Evolutionary conservation across 2,113 vertebrate genomes (phyloP), one percentile per base, ranked within the genome.

Genomic region (Merops nubicus): DNA sequence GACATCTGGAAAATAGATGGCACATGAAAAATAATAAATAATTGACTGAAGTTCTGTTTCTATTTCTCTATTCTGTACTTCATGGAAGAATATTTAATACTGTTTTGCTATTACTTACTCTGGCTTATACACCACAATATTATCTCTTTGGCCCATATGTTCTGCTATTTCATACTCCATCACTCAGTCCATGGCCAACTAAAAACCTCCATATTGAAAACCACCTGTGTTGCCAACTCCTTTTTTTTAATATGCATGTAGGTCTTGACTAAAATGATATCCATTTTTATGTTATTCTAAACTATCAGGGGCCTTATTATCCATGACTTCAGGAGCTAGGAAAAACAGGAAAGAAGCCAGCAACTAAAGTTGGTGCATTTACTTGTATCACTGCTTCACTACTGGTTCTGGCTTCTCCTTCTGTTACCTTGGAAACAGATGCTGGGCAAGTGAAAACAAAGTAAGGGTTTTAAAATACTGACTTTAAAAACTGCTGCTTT

Each of bases 391-490:
- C 36, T 80, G 34, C 28, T 93, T 85, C 8, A 2, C 54, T 86
- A 60, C 34, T 82, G 28, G 51, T 88, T 96, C 57, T 0, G 0
- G 40, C 34, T 94, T 91, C 42, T 89, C 36, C 25, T 74, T 75
- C 80, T 40, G 80, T 96, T 97, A 91, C 95, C 96, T 94, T 96
- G 94, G 96, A 97, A 97, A 97, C 96, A 85, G 81, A 70, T 64
- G 75, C 33, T 56, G 65, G 64, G 50, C 57, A 93, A 95, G 48
- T 1, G 8, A 89, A 94, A 96, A 83, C 33, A 90, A 93, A 69
- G 78, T 89, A 85, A 80, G 11, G 10, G 8, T 11, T 95, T 92
- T 76, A 90, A 96, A 97, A 94, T 84, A 86, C 29, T 96, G 68
- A 85, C 78, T 96, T 91, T 64, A 74, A 77, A 95, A 95, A 54